Evolutionary conservation across 2,888 invertebrate species (phyloP).

Genomic region (Drosophila flavopinicola): DNA sequence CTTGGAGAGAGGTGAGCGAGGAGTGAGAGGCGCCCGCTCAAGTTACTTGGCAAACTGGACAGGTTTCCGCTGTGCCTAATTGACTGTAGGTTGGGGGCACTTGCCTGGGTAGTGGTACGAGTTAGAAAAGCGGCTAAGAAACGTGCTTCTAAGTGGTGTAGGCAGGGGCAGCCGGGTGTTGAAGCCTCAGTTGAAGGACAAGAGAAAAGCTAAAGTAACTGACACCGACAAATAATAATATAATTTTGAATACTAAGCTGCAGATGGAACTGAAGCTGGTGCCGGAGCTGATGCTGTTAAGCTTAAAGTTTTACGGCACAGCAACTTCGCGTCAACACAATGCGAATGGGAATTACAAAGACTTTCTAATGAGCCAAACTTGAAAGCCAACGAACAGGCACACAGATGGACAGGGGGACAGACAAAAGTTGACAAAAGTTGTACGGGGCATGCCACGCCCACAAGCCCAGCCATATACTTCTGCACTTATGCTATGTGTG

Average conservation of each 20-base stretch:
- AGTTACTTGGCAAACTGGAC: constrained; percentile 19
- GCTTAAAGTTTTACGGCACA: constrained; percentile 42
- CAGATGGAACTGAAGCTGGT: constrained; percentile 34
- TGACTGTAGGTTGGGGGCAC: constrained; percentile 46
- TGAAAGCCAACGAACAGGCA: constrained; percentile 55
- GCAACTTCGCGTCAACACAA: constrained; percentile 49
- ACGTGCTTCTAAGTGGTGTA: constrained; percentile 37
- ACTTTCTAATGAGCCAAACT: constrained; percentile 75
- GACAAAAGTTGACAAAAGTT: constrained; percentile 31
- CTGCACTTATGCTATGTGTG: not conserved
- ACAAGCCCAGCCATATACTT: not conserved
- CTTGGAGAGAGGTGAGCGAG: not conserved
- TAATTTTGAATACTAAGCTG: constrained; percentile 55
- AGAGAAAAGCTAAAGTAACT: constrained; percentile 40
- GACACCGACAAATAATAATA: constrained; percentile 65
- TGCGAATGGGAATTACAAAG: constrained; percentile 59
- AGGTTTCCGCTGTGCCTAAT: constrained; percentile 71
- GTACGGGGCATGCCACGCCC: constrained; percentile 29
- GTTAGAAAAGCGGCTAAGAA: constrained; percentile 45
- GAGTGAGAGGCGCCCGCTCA: not conserved
- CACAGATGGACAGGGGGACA: constrained; percentile 3
- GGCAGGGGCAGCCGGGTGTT: not conserved
- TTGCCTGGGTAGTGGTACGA: constrained; percentile 18
- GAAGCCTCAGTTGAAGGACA: constrained; percentile 5
- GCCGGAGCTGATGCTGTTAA: constrained; percentile 26